phyloP scores from a whole-genome alignment of 2,888 invertebrate species.

The Prostheceraeus crozeri region DNA sequence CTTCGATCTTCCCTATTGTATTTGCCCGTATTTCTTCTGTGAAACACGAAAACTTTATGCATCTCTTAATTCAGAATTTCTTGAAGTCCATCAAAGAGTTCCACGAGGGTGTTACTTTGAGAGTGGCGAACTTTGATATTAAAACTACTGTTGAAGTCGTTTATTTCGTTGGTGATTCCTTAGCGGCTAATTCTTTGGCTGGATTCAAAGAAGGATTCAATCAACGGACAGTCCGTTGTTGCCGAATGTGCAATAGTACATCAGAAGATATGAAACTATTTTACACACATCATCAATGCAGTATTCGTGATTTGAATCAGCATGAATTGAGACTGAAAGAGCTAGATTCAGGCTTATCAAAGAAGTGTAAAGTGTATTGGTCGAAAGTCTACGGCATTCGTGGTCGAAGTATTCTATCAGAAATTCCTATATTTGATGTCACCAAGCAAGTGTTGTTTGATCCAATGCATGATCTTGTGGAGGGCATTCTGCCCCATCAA shows the following conservation, averaged over 20 bases:
- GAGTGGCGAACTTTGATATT: too few relatives aligned
- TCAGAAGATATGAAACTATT: neutral
- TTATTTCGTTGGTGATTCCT: too few relatives aligned
- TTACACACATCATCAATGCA: neutral
- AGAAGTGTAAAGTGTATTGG: neutral
- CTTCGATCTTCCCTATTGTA: too few relatives aligned
- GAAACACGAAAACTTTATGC: too few relatives aligned
- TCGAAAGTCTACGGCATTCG: neutral
- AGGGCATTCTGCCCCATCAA: neutral
- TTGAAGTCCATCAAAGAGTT: too few relatives aligned
- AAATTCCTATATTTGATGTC: slow-evolving; percentile 2
- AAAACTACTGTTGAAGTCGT: too few relatives aligned
- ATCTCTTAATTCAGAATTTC: too few relatives aligned
- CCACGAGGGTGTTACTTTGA: too few relatives aligned
- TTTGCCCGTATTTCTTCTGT: too few relatives aligned
- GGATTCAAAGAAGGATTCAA: slow-evolving; percentile 7
- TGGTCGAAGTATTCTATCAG: neutral
- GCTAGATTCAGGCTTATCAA: neutral
- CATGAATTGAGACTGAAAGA: neutral
- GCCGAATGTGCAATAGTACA: slow-evolving; percentile 4
- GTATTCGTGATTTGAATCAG: neutral
- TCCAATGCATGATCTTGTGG: slow-evolving; percentile 13
- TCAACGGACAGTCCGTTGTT: neutral
- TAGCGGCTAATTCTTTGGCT: neutral
- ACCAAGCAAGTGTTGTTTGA: slow-evolving; percentile 6